A percentile compares a stretch with the other conserved stretches of the same genome.
Conservation (phyloP, 2,888 invertebrate species). For the Galerucella pusilla region DNA sequence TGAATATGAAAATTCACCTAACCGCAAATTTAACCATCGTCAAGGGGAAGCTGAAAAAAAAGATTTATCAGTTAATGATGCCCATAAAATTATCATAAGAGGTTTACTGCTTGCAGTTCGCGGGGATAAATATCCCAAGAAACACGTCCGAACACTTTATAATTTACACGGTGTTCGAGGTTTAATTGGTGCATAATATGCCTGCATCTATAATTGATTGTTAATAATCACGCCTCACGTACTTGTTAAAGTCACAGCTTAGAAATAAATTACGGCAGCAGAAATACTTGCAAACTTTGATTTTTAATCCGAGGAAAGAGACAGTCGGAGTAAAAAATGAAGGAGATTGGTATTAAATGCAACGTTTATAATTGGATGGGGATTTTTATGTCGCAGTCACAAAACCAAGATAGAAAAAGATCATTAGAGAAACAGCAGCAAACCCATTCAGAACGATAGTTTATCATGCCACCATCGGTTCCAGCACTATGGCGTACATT, state of each 20-base stretch:
- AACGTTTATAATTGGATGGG: neutral
- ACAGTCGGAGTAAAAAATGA: neutral
- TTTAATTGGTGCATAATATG: slow-evolving; percentile 41
- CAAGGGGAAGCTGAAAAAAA: slow-evolving; percentile 10
- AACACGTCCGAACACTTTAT: slow-evolving; percentile 32
- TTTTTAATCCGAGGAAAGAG: neutral
- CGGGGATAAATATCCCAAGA: slow-evolving; percentile 10
- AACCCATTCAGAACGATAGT: too few species aligned
- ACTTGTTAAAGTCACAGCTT: slow-evolving; percentile 21
- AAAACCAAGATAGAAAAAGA: too few species aligned
- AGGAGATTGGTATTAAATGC: neutral
- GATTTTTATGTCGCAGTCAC: too few species aligned
- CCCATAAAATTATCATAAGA: slow-evolving; percentile 35
- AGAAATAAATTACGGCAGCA: slow-evolving; percentile 6
- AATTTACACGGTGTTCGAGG: slow-evolving; percentile 37
- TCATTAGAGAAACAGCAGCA: too few species aligned
- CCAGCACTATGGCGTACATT: too few species aligned
- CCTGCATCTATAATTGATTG: slow-evolving; percentile 36
- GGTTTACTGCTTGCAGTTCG: slow-evolving; percentile 27
- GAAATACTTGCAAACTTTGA: neutral
- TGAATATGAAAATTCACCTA: slow-evolving; percentile 6
- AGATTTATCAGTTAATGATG: slow-evolving; percentile 34
- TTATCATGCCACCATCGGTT: too few species aligned
- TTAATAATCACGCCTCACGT: slow-evolving; percentile 35
- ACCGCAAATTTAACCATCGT: slow-evolving; percentile 12